Evolutionary conservation across 2,888 invertebrate species (phyloP), one percentile per base, ranked within the genome.

Genomic region (Ernsta delagoae): DNA sequence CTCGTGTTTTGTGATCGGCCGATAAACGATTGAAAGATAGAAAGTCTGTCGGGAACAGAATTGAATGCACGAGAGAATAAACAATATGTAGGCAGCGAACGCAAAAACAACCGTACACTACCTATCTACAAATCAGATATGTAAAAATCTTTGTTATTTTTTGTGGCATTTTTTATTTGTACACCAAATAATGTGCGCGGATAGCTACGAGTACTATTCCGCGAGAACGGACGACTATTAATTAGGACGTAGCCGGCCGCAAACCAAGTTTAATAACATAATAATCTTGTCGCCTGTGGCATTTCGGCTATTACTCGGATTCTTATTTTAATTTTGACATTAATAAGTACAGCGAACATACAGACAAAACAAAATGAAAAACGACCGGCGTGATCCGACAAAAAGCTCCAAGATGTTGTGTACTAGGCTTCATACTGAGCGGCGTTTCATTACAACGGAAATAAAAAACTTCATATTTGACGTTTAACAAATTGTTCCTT

Each of bases 401-500:
- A 91, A 92, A 91, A 88, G 83, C 79, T 56, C 56, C 78, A 83
- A 86, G 86, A 87, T 86, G 83, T 85, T 86, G 83, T 85, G 85
- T 85, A 88, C 87, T 87, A 91, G 89, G 86, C 89, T 89, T 87
- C 90, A 88, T 83, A 89, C 89, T 84, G 88, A 80, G 85, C 79
- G 77, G 79, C 84, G 86, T 89, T 90, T 88, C 91, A 90, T 91
- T 91, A 90, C 90, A 88, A 84, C 86, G 85, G 83, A 88, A 90
- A 91, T 87, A 89, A 88, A 92, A 61, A 92, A 91, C 86, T 89
- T 92, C 90, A 92, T 91, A 92, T 92, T 92, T 92, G 93, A 92
- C 93, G 92, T 92, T 91, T 92, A 93, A 93, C 93, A 93, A 93
- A 93, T 93, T 92, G 92, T 92, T 92, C 92, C 92, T 92, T 93